Percentiles rank a stretch among this genome's conserved stretches.
Evolutionary conservation across 2,113 vertebrate genomes (phyloP).

Genomic region (Sisor rabdophorus): DNA sequence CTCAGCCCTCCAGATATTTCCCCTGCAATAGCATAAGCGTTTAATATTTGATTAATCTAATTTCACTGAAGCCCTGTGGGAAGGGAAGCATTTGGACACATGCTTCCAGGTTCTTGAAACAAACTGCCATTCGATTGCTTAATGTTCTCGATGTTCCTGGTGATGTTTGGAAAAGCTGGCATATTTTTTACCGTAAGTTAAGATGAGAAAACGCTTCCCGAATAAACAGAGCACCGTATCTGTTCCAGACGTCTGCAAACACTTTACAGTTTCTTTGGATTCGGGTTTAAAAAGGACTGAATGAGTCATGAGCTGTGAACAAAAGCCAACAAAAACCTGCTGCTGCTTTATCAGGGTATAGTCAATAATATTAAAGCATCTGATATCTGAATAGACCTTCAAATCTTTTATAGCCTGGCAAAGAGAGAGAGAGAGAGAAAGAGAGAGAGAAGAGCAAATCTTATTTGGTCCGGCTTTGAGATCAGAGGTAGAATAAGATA

Average conservation of each 20-base stretch:
- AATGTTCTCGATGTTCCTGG: not conserved
- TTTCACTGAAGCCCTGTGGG: conserved; percentile 24
- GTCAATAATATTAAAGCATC: not conserved
- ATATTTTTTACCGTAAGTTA: conserved; percentile 6
- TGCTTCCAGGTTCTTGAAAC: not conserved
- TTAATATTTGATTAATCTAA: conserved; percentile 41
- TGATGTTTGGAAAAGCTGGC: not conserved
- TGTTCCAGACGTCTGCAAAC: not conserved
- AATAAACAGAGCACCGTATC: not conserved
- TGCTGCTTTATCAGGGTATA: not conserved
- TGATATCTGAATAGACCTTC: not conserved
- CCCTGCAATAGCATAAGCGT: conserved; percentile 8
- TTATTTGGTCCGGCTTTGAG: conserved; percentile 8
- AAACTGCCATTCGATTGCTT: not conserved
- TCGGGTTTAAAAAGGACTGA: not conserved
- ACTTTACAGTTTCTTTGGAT: conserved; percentile 4
- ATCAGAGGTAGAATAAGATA: not conserved
- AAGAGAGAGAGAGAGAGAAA: not conserved
- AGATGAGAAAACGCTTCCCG: conserved; percentile 6
- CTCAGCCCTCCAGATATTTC: conserved; percentile 33
- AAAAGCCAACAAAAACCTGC: conserved; percentile 12
- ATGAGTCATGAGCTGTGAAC: conserved; percentile 9
- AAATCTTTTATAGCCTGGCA: not conserved
- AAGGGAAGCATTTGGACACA: conserved; percentile 19
- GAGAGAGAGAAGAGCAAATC: not conserved